Evolutionary conservation across 2,888 invertebrate genomes (phyloP).

Genomic region (Cataglyphis livida): DNA sequence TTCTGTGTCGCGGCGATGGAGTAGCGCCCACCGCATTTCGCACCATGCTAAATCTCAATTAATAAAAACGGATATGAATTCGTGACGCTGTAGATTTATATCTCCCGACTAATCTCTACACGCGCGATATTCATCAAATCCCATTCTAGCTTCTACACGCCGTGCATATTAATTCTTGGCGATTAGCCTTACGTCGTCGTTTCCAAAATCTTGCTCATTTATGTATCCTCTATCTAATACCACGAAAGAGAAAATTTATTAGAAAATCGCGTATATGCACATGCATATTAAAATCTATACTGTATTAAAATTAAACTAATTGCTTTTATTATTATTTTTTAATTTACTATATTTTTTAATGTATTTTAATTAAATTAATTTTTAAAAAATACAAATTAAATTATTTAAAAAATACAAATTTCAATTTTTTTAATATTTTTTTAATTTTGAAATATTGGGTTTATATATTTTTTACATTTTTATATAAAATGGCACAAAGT

Average conservation of each 20-base stretch:
- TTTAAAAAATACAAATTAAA: not conserved
- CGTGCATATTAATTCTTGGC: conserved; percentile 11
- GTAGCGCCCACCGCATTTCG: conserved; percentile 26
- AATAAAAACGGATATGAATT: conserved; percentile 39
- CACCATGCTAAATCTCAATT: conserved; percentile 45
- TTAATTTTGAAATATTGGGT: not conserved
- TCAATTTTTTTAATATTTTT: not conserved
- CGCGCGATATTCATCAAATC: conserved; percentile 25
- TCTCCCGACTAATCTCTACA: conserved; percentile 36
- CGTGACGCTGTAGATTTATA: conserved; percentile 24
- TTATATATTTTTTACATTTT: not conserved
- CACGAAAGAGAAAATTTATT: not conserved
- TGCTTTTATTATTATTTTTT: not conserved
- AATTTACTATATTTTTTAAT: not conserved
- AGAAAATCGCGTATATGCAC: not conserved
- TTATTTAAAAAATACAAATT: not conserved
- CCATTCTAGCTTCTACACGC: not conserved
- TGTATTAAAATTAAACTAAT: not conserved
- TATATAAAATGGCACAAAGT: not conserved
- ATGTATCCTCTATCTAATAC: not conserved
- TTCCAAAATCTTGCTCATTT: conserved; percentile 7
- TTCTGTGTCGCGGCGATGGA: conserved; percentile 44
- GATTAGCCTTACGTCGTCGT: conserved; percentile 4
- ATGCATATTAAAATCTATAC: not conserved
- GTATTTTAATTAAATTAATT: not conserved